Percentiles rank a stretch among this genome's conserved stretches.
These are phyloP conservation scores for Myripristis jacobus DNA, from an alignment of 2,797 vertebrate species.

Conservation along the genomic window DNA sequence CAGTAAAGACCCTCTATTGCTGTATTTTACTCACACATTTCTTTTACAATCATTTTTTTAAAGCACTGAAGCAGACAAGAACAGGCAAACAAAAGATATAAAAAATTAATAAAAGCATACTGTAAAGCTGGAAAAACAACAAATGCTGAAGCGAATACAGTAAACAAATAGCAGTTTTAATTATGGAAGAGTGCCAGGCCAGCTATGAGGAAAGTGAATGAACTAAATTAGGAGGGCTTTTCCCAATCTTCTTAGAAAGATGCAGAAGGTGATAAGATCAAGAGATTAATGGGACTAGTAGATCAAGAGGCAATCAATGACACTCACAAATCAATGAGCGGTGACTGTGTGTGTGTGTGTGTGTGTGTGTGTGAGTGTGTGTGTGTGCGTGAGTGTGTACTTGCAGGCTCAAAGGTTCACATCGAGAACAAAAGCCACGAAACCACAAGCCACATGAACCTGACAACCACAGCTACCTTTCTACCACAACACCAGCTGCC, in stretches of 20 bases:
- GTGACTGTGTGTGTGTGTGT: constrained; percentile 6
- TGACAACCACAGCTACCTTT: constrained; percentile 36
- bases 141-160: constrained; percentile 15
- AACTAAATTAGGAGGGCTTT: constrained; percentile 46
- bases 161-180: neutral
- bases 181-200: constrained; percentile 21
- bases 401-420: neutral
- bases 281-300: constrained; percentile 62
- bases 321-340: constrained; percentile 43
- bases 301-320: constrained; percentile 48
- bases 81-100: neutral
- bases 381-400: neutral
- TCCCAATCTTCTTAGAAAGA: constrained; percentile 65
- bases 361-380: neutral
- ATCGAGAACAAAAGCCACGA: constrained; percentile 8
- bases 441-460: constrained; percentile 34
- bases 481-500: constrained; percentile 64
- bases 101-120: neutral
- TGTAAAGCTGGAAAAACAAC: constrained; percentile 14
- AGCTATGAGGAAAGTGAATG: constrained; percentile 38
- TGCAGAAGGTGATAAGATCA: constrained; percentile 67
- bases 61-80: neutral
- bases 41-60: neutral
- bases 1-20: constrained; percentile 11
- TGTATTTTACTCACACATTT: neutral